A percentile compares a stretch with the other conserved stretches of the same genome.
Evolutionary conservation across 2,888 invertebrate species (phyloP).

Genomic region (Cosmia pyralina): DNA sequence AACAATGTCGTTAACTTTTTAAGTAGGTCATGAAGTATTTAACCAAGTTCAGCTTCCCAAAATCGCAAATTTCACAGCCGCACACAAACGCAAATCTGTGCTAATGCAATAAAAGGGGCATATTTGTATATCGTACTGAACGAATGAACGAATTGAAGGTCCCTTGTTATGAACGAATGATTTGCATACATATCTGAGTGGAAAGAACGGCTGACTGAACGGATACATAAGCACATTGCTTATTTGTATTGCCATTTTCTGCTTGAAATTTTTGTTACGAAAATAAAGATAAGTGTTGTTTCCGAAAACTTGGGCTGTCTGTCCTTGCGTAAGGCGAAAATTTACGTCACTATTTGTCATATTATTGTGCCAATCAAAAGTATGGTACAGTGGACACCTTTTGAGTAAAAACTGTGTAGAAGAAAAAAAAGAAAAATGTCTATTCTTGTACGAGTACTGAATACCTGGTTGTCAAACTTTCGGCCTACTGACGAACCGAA

Average conservation of each 20-base stretch:
- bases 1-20: background rate
- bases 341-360: background rate
- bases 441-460: too few species aligned
- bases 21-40: background rate
- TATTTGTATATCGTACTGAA: conserved; percentile 57
- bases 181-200: conserved; percentile 61
- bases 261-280: conserved; percentile 18
- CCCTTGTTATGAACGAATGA: conserved; percentile 62
- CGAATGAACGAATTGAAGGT: conserved; percentile 58
- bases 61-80: conserved; percentile 33
- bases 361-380: background rate
- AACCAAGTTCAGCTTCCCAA: background rate
- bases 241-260: conserved; percentile 50
- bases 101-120: conserved; percentile 60
- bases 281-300: conserved; percentile 12
- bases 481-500: too few species aligned
- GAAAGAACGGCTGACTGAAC: conserved; percentile 49
- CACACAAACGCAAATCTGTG: conserved; percentile 54
- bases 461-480: too few species aligned
- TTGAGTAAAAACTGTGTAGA: background rate
- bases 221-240: conserved; percentile 35
- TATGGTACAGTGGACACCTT: background rate
- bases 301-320: background rate
- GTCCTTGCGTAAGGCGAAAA: background rate
- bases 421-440: too few species aligned